Conservation (phyloP, 2,888 invertebrate genomes). For the Nomada hirtipes region DNA sequence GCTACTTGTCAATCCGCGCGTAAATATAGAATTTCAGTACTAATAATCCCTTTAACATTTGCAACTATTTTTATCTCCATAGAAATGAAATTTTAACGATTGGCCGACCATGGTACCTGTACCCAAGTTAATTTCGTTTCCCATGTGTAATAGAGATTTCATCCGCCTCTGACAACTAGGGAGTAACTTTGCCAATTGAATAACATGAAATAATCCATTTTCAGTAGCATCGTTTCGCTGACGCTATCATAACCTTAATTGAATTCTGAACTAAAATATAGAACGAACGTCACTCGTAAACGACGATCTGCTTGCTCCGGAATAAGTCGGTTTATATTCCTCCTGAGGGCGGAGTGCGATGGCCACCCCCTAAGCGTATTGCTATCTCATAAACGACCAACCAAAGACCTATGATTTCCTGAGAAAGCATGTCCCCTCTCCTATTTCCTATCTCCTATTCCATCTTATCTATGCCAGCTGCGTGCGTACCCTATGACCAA, state of each 20-base stretch:
- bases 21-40: too few species aligned
- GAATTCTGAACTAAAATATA: constrained; percentile 22
- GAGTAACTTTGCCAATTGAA: constrained; percentile 3
- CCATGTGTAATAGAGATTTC: too few species aligned
- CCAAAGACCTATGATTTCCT: constrained; percentile 38
- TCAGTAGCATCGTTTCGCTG: neutral
- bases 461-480: constrained; percentile 1
- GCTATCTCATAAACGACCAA: constrained; percentile 51
- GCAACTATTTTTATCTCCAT: too few species aligned
- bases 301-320: constrained; percentile 1
- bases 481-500: constrained; percentile 21
- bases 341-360: constrained; percentile 27
- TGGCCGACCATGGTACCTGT: too few species aligned
- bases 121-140: too few species aligned
- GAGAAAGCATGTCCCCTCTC: constrained; percentile 4
- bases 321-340: constrained; percentile 61
- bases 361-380: constrained; percentile 29
- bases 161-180: too few species aligned
- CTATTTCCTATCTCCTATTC: constrained; percentile 5
- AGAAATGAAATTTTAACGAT: too few species aligned
- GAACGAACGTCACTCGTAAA: constrained; percentile 16
- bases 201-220: neutral
- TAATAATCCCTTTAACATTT: too few species aligned
- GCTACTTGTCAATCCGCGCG: too few species aligned
- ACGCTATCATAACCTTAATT: constrained; percentile 39